phyloP scores from a whole-genome alignment of 2,888 invertebrate species.

The Andrena bicolor region DNA sequence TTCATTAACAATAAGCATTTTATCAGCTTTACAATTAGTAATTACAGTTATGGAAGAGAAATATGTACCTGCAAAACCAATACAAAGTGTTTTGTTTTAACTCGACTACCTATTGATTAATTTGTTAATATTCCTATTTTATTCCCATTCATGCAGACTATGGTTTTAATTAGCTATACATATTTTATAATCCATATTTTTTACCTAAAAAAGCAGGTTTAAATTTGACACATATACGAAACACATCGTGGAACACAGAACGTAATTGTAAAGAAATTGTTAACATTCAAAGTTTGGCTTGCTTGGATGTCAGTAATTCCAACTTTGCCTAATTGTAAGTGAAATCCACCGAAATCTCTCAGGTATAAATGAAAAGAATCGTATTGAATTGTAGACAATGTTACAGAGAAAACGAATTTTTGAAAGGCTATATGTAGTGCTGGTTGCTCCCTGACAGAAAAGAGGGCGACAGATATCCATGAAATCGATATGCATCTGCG shows the following conservation, averaged over 20 bases:
- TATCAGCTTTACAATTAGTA: too few relatives aligned
- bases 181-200: too few relatives aligned
- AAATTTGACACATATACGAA: background rate
- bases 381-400: background rate
- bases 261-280: background rate
- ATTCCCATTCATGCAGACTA: too few relatives aligned
- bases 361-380: too few relatives aligned
- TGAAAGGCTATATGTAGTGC: slow-evolving; percentile 1
- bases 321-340: background rate
- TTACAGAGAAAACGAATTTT: slow-evolving; percentile 4
- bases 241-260: background rate
- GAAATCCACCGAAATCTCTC: background rate
- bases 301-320: background rate
- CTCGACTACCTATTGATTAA: too few relatives aligned
- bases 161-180: too few relatives aligned
- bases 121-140: too few relatives aligned
- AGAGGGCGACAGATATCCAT: slow-evolving; percentile 4
- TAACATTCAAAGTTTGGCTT: background rate
- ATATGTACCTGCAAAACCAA: too few relatives aligned
- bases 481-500: slow-evolving; percentile 4
- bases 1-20: too few relatives aligned
- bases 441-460: slow-evolving; percentile 16
- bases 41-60: too few relatives aligned
- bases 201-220: background rate
- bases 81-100: too few relatives aligned